Conservation (phyloP, 2,888 invertebrate species). For the Tinea semifulvella region DNA sequence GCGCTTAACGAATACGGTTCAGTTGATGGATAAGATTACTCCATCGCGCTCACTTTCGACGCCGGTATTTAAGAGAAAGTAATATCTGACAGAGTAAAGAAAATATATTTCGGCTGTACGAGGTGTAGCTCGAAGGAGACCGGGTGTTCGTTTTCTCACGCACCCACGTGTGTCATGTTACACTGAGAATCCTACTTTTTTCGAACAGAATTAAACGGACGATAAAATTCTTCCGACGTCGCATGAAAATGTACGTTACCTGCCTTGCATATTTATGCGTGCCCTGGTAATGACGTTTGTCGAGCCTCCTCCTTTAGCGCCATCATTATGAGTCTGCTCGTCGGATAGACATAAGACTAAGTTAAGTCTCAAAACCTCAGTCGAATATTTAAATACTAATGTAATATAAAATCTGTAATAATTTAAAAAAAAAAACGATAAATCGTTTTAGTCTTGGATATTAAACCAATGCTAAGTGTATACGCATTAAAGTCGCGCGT, state of each 20-base stretch:
- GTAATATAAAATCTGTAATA: not conserved
- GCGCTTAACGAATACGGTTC: conserved; percentile 45
- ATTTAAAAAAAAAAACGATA: no score
- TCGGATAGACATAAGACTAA: not conserved
- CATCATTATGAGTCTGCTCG: conserved; percentile 40
- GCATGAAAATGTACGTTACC: conserved; percentile 67
- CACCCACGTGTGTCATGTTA: conserved; percentile 53
- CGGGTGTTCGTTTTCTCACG: conserved; percentile 56
- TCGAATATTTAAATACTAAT: not conserved
- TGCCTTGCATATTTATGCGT: conserved; percentile 67
- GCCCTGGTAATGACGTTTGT: conserved; percentile 62
- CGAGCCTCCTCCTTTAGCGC: conserved; percentile 41
- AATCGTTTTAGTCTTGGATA: no score
- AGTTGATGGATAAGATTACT: conserved; percentile 56
- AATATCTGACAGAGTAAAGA: conserved; percentile 55
- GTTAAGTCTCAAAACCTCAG: not conserved
- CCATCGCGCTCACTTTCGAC: conserved; percentile 39
- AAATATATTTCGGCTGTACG: conserved; percentile 58
- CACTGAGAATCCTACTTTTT: conserved; percentile 57
- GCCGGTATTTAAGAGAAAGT: conserved; percentile 50
- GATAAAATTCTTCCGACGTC: conserved; percentile 67
- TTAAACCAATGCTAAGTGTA: conserved; percentile 32
- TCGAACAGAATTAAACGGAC: conserved; percentile 63
- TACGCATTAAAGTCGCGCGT: conserved; percentile 28
- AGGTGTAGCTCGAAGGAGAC: conserved; percentile 39